These are phyloP conservation scores for Drosophila paracracens DNA, from an alignment of 2,888 invertebrate genomes.

Conservation along the genomic window DNA sequence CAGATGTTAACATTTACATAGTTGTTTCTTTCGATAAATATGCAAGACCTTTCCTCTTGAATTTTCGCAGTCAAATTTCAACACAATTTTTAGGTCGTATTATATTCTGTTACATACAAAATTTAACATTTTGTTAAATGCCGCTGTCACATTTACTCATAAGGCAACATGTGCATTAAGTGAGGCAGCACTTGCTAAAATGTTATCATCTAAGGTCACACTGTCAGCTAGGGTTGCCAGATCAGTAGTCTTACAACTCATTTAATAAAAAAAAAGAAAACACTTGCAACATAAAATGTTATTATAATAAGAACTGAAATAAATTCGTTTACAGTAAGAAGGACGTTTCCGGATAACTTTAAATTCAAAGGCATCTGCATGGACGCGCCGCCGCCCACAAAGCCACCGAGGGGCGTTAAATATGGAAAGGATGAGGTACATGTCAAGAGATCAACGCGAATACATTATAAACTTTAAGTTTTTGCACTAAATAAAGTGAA, in stretches of 20 bases:
- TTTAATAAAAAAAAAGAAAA: constrained; percentile 41
- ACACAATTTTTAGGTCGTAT: background rate
- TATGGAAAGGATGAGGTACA: constrained; percentile 93
- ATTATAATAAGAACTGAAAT: constrained; percentile 20
- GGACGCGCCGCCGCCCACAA: constrained; percentile 90
- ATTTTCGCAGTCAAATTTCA: background rate
- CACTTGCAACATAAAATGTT: constrained; percentile 46
- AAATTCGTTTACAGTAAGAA: constrained; percentile 30
- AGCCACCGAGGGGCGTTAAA: constrained; percentile 94
- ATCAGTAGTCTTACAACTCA: constrained; percentile 30
- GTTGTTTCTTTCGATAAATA: background rate
- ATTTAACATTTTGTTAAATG: constrained; percentile 13
- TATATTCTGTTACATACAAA: background rate
- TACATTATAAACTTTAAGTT: constrained; percentile 1
- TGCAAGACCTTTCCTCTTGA: no score
- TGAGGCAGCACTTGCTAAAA: background rate
- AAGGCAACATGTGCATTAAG: background rate
- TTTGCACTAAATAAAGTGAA: background rate
- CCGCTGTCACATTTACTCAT: background rate
- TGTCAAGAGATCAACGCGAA: constrained; percentile 10
- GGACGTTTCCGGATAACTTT: constrained; percentile 46
- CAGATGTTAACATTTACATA: background rate
- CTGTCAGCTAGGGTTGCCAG: constrained; percentile 29
- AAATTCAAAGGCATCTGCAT: constrained; percentile 81
- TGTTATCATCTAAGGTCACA: constrained; percentile 26